Evolutionary conservation across 2,888 invertebrate species (phyloP), one percentile per base, ranked within the genome.

Genomic region (Phania funesta): DNA sequence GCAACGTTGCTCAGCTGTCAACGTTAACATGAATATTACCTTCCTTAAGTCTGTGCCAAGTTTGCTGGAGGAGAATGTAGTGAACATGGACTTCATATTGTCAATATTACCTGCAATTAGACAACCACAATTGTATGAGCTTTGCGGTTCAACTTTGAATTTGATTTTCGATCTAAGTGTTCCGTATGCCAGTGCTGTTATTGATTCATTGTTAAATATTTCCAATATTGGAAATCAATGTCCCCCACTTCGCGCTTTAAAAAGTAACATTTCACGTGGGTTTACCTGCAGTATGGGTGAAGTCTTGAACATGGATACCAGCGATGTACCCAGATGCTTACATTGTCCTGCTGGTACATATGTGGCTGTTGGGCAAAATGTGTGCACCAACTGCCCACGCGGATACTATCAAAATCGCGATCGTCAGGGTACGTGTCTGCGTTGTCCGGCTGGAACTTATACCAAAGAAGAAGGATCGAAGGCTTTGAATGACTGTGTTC

Each of bases 321-420:
- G 95, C 86, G 96, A 96, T 88, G 97, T 97, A 58, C 96, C 98
- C 22, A 93, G 98, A 92, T 98, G 98, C 92, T 93, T 98, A 83
- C 97, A 99, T 88, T 99, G 99, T 89, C 99, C 99, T 7, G 98
- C 98, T 85, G 99, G 99, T 87, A 98, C 98, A 0, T 98, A 95
- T 87, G 97, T 98, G 48, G 95, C 95, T 20, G 96, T 96, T 86
- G 97, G 97, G 86, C 97, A 98, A 91, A 96, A 96, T 87, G 93
- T 94, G 77, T 99, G 99, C 90, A 96, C 96, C 0, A 95, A 96
- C 88, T 99, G 99, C 89, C 95, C 96, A 1, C 93, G 95, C 86
- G 99, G 99, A 16, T 97, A 94, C 89, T 99, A 98, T 91, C 99
- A 99, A 91, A 98, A 98, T 87, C 94, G 95, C 86, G 96, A 96